A percentile compares a stretch with the other conserved stretches of the same genome.
These are phyloP conservation scores for Mesoclemmys tuberculata DNA, from an alignment of 2,113 vertebrate species.

Conservation along the genomic window DNA sequence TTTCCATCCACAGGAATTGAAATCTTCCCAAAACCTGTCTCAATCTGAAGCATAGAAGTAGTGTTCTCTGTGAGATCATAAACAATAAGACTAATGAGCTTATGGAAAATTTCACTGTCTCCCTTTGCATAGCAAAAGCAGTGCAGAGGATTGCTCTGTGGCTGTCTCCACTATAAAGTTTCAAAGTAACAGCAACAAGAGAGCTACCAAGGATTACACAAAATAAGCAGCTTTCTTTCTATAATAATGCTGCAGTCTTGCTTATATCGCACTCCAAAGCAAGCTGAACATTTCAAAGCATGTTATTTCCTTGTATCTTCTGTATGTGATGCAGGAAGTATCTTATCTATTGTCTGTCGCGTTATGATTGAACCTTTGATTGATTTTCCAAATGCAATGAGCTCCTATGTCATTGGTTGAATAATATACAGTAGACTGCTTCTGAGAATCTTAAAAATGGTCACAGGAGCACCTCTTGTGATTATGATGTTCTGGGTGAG, in stretches of 20 bases:
- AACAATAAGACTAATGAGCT: not conserved
- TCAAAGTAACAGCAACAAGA: not conserved
- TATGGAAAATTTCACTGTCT: not conserved
- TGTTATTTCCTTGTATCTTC: not conserved
- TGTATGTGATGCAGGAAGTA: not conserved
- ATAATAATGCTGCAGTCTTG: not conserved
- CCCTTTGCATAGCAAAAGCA: not conserved
- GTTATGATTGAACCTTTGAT: not conserved
- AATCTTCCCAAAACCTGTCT: not conserved
- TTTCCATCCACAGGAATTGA: rapidly evolving
- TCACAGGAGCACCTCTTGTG: not conserved
- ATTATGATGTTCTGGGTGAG: not conserved
- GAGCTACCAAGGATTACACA: not conserved
- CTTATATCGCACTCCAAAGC: not conserved
- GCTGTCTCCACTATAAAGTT: not conserved
- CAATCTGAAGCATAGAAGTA: not conserved
- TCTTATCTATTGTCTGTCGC: not conserved
- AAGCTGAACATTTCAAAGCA: not conserved
- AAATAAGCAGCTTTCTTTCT: not conserved
- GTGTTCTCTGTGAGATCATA: not conserved
- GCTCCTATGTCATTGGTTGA: rapidly evolving
- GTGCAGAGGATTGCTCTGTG: not conserved
- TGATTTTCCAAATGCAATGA: not conserved
- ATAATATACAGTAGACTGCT: not conserved
- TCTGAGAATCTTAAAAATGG: not conserved